Evolutionary conservation across 2,797 vertebrate genomes (phyloP), one percentile per base, ranked within the genome.

Genomic region (Anisognathus igniventris): DNA sequence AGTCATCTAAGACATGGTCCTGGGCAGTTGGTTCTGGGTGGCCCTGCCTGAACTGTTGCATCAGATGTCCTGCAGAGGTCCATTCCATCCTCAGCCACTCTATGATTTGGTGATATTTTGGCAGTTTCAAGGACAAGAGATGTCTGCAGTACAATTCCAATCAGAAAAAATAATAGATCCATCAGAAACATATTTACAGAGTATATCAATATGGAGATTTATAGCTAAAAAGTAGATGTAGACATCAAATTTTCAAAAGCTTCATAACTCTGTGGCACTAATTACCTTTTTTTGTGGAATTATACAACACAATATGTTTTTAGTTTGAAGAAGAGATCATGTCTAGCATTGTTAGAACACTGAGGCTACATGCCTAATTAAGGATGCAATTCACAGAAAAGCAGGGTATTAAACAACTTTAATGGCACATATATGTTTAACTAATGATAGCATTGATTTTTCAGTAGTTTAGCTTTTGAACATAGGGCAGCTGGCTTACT

Each of bases 361-460:
- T 42, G 30, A 72, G 22, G 35, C 14, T 85, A 20, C 33, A 37
- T 28, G 33, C 28, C 21, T 83, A 87, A 88, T 92, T 93, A 87
- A 92, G 57, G 57, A 83, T 60, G 48, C 4, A 35, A 54, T 77
- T 71, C 12, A 22, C 47, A 82, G 70, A 47, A 61, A 67, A 72
- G 23, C 13, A 18, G 16, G 17, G 17, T 54, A 87, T 67, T 82
- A 93, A 96, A 89, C n/a, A 88, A 65, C 11, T 65, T 53, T 61
- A 91, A 86, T 30, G 54, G 47, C n/a, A 90, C 21, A 20, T 89
- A 61, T 74, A 89, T 93, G 56, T 91, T 71, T 75, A 91, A 92
- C 73, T 94, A 91, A 86, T 77, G 61, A 86, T 25, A 81, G 6
- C 35, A 88, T 58, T 58, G 75, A 91, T 96, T 96, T 94, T 90